Evolutionary conservation across 2,113 vertebrate species (phyloP).

Genomic region (Hemiscyllium ocellatum): DNA sequence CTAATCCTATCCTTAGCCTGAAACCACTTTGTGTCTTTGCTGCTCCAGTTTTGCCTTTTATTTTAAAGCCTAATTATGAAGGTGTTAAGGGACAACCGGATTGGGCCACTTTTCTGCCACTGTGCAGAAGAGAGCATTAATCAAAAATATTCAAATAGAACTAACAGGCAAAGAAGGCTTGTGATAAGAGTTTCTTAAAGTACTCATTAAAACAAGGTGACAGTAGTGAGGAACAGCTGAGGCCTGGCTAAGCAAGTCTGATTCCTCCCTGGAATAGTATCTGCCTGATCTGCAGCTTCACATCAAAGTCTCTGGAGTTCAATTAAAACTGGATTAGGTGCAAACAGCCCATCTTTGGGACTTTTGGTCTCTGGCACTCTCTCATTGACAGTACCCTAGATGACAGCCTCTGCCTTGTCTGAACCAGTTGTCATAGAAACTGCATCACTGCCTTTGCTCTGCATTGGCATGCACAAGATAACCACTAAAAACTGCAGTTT

Average conservation of each 20-base stretch:
- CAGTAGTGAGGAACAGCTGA: slow-evolving; percentile 58
- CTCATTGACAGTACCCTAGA: slow-evolving; percentile 64
- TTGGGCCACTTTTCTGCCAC: slow-evolving; percentile 47
- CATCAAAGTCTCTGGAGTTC: slow-evolving; percentile 99
- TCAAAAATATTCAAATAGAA: slow-evolving; percentile 59
- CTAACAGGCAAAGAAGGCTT: slow-evolving; percentile 41
- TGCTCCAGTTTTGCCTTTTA: slow-evolving; percentile 55
- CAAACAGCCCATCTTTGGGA: slow-evolving; percentile 59
- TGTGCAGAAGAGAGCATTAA: slow-evolving; percentile 50
- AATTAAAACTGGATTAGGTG: slow-evolving; percentile 98
- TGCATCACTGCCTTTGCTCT: slow-evolving; percentile 50
- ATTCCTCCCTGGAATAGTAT: slow-evolving; percentile 52
- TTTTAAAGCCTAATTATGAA: slow-evolving; percentile 58
- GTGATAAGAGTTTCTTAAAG: slow-evolving; percentile 47
- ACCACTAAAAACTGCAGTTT: slow-evolving; percentile 48
- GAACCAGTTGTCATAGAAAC: slow-evolving; percentile 66
- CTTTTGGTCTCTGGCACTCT: slow-evolving; percentile 58
- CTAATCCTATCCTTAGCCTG: slow-evolving; percentile 68
- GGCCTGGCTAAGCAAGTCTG: slow-evolving; percentile 53
- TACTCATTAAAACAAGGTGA: slow-evolving; percentile 65
- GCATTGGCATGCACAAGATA: slow-evolving; percentile 10
- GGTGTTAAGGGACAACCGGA: slow-evolving; percentile 48
- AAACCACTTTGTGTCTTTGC: slow-evolving; percentile 55
- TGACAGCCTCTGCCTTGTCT: slow-evolving; percentile 60
- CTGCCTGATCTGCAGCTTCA: slow-evolving; percentile 71